Percentiles rank a stretch among this genome's conserved stretches.
Conservation (phyloP, 2,888 invertebrate species). For the Bombylius major region DNA sequence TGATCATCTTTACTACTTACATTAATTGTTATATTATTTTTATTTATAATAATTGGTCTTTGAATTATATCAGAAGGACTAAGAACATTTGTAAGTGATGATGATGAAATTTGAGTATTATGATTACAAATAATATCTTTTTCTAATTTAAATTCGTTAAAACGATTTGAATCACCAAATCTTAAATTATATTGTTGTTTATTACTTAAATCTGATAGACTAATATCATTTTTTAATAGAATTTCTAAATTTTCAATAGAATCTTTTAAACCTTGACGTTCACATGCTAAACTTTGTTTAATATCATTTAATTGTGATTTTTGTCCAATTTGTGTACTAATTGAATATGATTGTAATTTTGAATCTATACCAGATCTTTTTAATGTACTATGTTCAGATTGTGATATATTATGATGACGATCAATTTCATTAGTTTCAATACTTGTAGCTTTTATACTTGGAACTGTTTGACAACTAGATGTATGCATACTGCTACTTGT, state of each 20-base stretch:
- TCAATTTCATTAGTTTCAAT: conserved; percentile 15
- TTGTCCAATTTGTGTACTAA: conserved; percentile 12
- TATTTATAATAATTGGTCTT: no score
- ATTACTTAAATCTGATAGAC: conserved; percentile 33
- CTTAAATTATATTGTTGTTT: conserved; percentile 33
- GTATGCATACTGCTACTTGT: conserved; percentile 27
- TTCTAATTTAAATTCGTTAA: neutral
- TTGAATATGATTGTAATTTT: neutral
- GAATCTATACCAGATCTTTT: neutral
- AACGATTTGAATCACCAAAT: conserved; percentile 7
- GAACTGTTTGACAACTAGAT: conserved; percentile 21
- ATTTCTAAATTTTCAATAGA: conserved; percentile 36
- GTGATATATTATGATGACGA: neutral
- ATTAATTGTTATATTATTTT: neutral
- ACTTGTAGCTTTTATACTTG: conserved; percentile 19
- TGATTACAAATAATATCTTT: neutral
- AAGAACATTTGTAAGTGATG: neutral
- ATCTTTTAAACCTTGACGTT: conserved; percentile 28
- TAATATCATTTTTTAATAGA: conserved; percentile 35
- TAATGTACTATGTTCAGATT: neutral
- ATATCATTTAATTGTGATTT: conserved; percentile 28
- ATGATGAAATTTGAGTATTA: neutral
- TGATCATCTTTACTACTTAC: neutral
- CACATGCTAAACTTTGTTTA: conserved; percentile 26
- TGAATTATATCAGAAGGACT: neutral